Percentiles rank a stretch among this genome's conserved stretches.
Evolutionary conservation across 2,888 invertebrate species (phyloP).

Genomic region (Tenthredo amoena): DNA sequence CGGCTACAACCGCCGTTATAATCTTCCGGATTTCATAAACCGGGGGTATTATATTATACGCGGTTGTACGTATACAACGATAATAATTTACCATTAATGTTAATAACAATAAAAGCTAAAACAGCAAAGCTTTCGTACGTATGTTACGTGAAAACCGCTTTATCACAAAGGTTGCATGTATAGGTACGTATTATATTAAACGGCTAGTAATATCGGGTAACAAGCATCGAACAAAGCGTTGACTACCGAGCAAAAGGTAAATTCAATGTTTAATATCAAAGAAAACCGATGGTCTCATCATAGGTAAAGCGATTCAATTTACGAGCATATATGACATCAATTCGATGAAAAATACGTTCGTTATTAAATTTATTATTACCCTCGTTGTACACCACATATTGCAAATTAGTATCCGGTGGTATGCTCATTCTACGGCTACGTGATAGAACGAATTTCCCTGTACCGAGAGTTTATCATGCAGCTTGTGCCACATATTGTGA

Average conservation of each 20-base stretch:
- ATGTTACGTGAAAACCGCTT: not conserved
- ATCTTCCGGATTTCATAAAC: constrained; percentile 3
- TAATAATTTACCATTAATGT: not conserved
- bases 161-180: not conserved
- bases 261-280: constrained; percentile 15
- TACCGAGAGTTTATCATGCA: not conserved
- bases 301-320: not conserved
- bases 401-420: not conserved
- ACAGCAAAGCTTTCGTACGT: not conserved
- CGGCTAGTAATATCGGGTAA: not conserved
- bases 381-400: not conserved
- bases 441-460: not conserved
- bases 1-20: not conserved
- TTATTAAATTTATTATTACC: constrained; percentile 1
- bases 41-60: not conserved
- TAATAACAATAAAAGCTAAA: not conserved
- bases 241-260: not conserved
- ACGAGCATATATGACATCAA: not conserved
- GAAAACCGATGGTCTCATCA: not conserved
- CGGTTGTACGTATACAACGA: not conserved
- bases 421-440: not conserved
- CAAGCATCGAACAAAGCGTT: not conserved
- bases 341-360: not conserved
- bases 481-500: not conserved
- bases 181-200: not conserved